Evolutionary conservation across 2,113 vertebrate genomes (phyloP).

Genomic region (Hirundichthys speculiger): DNA sequence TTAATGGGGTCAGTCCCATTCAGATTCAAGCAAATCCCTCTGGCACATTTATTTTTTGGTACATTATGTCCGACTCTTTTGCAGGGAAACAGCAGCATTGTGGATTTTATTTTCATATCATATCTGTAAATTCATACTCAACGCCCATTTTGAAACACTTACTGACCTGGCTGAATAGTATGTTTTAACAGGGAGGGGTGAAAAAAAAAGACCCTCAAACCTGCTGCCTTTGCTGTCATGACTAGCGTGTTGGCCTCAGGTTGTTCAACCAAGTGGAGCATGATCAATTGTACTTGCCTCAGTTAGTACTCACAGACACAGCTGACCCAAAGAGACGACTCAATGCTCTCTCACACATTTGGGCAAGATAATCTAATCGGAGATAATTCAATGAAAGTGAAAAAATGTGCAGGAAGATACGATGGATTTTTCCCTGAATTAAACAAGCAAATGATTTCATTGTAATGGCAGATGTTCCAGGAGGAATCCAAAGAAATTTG

Average conservation of each 20-base stretch:
- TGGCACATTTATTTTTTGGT: no score
- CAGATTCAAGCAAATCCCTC: no score
- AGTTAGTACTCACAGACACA: constrained; percentile 33
- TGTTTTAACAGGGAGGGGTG: background rate
- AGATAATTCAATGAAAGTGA: no score
- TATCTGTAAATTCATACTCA: background rate
- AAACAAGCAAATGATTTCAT: background rate
- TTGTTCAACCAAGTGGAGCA: constrained; percentile 55
- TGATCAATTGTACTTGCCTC: constrained; percentile 54
- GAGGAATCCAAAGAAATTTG: background rate
- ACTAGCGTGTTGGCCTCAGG: constrained; percentile 45
- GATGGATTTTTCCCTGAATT: no score
- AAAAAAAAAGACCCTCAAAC: constrained; percentile 26
- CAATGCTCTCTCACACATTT: constrained; percentile 10
- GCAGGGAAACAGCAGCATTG: no score
- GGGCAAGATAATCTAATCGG: no score
- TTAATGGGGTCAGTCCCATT: background rate
- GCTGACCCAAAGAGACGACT: constrained; percentile 17
- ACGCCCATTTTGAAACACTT: constrained; percentile 26
- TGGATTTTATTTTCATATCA: constrained; percentile 8
- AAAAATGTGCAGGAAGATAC: no score
- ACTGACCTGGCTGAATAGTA: constrained; percentile 1
- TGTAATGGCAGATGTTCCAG: background rate
- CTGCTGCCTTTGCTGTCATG: constrained; percentile 40
- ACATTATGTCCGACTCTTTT: no score